phyloP scores from a whole-genome alignment of 2,888 invertebrate genomes.

The Esperia sulphurella region DNA sequence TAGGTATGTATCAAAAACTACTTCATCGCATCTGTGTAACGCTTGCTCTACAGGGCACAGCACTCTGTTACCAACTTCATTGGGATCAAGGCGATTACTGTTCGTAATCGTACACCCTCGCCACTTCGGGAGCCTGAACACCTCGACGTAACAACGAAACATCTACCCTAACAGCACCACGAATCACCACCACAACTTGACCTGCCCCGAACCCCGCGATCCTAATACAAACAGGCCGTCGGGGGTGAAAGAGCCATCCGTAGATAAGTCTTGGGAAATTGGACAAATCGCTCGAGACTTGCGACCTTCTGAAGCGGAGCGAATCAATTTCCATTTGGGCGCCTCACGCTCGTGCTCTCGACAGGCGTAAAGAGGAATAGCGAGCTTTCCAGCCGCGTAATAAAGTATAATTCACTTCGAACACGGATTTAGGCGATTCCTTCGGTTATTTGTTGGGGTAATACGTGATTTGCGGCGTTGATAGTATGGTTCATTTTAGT shows the following conservation, averaged over 20 bases:
- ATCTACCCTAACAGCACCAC: slow-evolving; percentile 35
- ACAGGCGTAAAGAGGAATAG: slow-evolving; percentile 32
- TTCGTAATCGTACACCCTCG: slow-evolving; percentile 65
- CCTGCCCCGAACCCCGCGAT: slow-evolving; percentile 28
- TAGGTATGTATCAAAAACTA: neutral
- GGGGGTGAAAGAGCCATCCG: slow-evolving; percentile 41
- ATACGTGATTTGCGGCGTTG: slow-evolving; percentile 69
- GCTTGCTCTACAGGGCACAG: slow-evolving; percentile 34
- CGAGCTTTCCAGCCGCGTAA: slow-evolving; percentile 35
- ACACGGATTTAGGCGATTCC: slow-evolving; percentile 43
- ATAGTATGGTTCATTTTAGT: slow-evolving; percentile 48
- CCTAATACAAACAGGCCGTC: slow-evolving; percentile 19
- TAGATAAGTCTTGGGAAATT: slow-evolving; percentile 24
- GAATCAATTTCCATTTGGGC: slow-evolving; percentile 70
- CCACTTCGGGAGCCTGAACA: slow-evolving; percentile 49
- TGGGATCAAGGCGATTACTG: slow-evolving; percentile 73
- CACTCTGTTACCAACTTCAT: slow-evolving; percentile 68
- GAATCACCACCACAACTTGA: slow-evolving; percentile 34
- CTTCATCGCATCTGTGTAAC: neutral
- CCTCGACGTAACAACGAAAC: slow-evolving; percentile 43
- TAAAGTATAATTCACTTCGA: slow-evolving; percentile 54
- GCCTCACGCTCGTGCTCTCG: slow-evolving; percentile 30
- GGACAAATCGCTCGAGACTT: slow-evolving; percentile 33
- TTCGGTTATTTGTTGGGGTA: slow-evolving; percentile 64
- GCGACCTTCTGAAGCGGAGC: slow-evolving; percentile 57